Evolutionary conservation across 2,797 vertebrate species (phyloP).

Genomic region (Poecilia wingei): DNA sequence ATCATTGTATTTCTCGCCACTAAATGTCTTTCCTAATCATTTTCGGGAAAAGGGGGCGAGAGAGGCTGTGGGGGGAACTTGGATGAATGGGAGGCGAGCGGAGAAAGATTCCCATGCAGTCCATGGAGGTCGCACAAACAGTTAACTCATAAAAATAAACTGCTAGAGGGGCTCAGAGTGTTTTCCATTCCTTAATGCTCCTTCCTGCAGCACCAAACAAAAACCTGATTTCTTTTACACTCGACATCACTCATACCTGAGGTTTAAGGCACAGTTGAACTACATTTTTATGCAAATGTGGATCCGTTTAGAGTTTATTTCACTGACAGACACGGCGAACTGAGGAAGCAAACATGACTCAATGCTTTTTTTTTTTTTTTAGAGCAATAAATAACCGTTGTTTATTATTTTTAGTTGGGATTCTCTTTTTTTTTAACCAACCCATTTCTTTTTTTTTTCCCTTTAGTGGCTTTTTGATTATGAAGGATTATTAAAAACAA

Average conservation of each 20-base stretch:
- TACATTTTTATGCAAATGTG: conserved; percentile 36
- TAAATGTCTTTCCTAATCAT: conserved; percentile 63
- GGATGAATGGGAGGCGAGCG: conserved; percentile 18
- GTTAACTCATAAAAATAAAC: conserved; percentile 45
- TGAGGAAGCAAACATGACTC: conserved; percentile 14
- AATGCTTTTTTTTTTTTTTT: not conserved
- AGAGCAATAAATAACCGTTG: not conserved
- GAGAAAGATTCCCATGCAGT: conserved; percentile 21
- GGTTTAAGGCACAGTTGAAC: conserved; percentile 33
- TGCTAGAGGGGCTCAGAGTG: conserved; percentile 20
- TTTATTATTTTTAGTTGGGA: not conserved
- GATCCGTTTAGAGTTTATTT: conserved; percentile 7
- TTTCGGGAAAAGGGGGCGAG: conserved; percentile 32
- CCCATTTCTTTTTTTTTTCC: not conserved
- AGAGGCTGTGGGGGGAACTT: conserved; percentile 20
- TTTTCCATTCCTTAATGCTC: conserved; percentile 46
- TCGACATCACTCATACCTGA: conserved; percentile 43
- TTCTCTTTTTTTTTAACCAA: not conserved
- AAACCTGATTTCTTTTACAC: conserved; percentile 25
- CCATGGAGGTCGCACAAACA: conserved; percentile 21
- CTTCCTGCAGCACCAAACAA: conserved; percentile 25
- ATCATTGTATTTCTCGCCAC: conserved; percentile 62
- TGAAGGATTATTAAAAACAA: not conserved
- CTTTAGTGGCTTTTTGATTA: not conserved
- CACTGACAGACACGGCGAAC: conserved; percentile 8